These are phyloP conservation scores for Philaethria dido DNA, from an alignment of 2,888 invertebrate species.

Conservation along the genomic window DNA sequence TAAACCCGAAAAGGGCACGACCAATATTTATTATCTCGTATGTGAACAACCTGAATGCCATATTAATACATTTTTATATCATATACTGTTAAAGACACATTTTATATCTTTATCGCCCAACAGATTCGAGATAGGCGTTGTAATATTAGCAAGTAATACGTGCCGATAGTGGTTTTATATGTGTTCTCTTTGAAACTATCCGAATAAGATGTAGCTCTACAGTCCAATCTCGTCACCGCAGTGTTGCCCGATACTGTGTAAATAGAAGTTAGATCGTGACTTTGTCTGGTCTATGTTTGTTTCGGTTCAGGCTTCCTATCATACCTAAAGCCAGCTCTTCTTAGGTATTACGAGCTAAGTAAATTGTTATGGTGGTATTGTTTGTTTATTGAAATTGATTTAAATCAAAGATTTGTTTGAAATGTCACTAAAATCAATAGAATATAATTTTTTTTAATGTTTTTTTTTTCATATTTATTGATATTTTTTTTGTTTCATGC, in stretches of 20 bases:
- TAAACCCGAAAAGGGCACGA: constrained; percentile 15
- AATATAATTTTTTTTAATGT: no score
- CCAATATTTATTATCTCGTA: constrained; percentile 17
- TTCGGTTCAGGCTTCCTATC: not conserved
- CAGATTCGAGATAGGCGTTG: constrained; percentile 20
- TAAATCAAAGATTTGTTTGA: no score
- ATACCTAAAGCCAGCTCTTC: not conserved
- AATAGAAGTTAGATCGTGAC: constrained; percentile 17
- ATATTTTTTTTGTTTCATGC: not conserved
- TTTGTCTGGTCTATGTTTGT: constrained; percentile 10
- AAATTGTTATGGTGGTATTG: not conserved
- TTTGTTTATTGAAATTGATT: no score
- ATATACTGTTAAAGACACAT: constrained; percentile 15
- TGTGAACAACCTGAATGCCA: constrained; percentile 10
- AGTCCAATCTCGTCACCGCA: constrained; percentile 49
- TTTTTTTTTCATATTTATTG: not conserved
- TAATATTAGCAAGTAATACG: constrained; percentile 34
- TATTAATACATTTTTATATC: constrained; percentile 10
- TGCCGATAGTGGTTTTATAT: constrained; percentile 38
- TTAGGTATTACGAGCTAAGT: not conserved
- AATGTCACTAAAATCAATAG: no score
- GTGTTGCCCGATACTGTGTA: constrained; percentile 21
- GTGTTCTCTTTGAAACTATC: constrained; percentile 43
- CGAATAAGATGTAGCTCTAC: constrained; percentile 63
- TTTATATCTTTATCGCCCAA: constrained; percentile 22